phyloP scores from a whole-genome alignment of 2,797 vertebrate species.

The Pagetopsis macropterus region DNA sequence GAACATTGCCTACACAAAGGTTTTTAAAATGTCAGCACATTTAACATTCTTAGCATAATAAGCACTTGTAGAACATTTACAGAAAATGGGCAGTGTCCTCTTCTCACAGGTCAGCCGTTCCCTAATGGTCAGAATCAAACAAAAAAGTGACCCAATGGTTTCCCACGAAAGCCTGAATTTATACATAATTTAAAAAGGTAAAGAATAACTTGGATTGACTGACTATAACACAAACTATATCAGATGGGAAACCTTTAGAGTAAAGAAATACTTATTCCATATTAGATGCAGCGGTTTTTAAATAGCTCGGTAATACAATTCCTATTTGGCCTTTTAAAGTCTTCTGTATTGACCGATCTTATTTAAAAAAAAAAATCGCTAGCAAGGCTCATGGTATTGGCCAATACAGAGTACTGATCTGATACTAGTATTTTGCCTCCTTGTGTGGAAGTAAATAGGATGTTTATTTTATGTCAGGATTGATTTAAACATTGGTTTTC shows the following conservation, averaged over 20 bases:
- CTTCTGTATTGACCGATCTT: too few species aligned
- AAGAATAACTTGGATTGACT: neutral
- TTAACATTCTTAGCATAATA: neutral
- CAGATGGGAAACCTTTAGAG: neutral
- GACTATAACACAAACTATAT: too few species aligned
- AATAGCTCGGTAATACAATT: too few species aligned
- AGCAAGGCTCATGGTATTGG: too few species aligned
- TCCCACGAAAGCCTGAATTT: neutral
- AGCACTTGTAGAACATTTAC: constrained; percentile 1
- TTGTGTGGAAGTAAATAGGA: too few species aligned
- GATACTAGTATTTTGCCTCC: too few species aligned
- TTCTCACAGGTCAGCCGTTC: neutral
- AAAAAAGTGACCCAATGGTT: neutral
- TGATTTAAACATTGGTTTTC: too few species aligned
- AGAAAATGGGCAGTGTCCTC: neutral
- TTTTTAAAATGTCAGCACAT: neutral
- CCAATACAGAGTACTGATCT: too few species aligned
- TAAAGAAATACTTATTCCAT: neutral
- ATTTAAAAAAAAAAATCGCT: too few species aligned
- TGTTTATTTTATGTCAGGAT: too few species aligned
- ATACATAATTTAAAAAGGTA: neutral
- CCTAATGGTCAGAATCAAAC: neutral
- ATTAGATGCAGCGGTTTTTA: neutral
- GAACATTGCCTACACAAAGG: constrained; percentile 10
- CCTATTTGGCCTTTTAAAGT: too few species aligned